These are phyloP conservation scores for Diorhabda sublineata DNA, from an alignment of 1,140 invertebrate species.

Conservation along the genomic window DNA sequence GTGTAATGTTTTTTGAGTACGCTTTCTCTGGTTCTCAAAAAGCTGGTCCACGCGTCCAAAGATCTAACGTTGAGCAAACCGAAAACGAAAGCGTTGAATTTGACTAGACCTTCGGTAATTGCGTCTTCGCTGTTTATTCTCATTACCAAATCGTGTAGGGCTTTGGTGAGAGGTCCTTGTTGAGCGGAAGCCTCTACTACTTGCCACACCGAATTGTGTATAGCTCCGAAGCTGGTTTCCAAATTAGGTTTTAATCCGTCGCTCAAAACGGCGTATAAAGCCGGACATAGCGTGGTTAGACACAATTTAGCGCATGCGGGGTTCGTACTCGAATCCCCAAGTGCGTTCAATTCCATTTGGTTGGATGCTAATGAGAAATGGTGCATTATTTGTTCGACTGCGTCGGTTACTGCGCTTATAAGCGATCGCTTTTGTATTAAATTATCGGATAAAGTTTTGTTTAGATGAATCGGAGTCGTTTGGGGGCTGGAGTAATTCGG, in stretches of 20 bases:
- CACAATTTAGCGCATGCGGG: slow-evolving; percentile 66
- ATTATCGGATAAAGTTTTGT: slow-evolving; percentile 46
- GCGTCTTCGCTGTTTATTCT: slow-evolving; percentile 80
- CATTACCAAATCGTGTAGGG: slow-evolving; percentile 80
- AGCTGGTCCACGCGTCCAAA: slow-evolving; percentile 81
- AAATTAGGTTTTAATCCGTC: slow-evolving; percentile 77
- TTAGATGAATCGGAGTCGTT: slow-evolving; percentile 37
- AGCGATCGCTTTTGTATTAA: slow-evolving; percentile 47
- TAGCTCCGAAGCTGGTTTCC: slow-evolving; percentile 80
- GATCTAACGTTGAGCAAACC: slow-evolving; percentile 79
- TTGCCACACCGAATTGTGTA: slow-evolving; percentile 86
- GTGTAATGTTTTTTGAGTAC: slow-evolving; percentile 78
- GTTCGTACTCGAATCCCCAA: slow-evolving; percentile 55
- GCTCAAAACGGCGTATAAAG: slow-evolving; percentile 77
- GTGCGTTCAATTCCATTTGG: slow-evolving; percentile 52
- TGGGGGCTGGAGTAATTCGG: slow-evolving; percentile 55
- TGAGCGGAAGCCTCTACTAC: slow-evolving; percentile 83
- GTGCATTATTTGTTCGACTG: slow-evolving; percentile 62
- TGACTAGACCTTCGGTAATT: slow-evolving; percentile 77
- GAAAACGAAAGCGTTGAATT: slow-evolving; percentile 87
- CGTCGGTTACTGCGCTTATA: slow-evolving; percentile 61
- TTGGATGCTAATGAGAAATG: slow-evolving; percentile 55
- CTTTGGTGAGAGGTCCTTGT: slow-evolving; percentile 77
- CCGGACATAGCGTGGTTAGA: slow-evolving; percentile 71
- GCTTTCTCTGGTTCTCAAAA: slow-evolving; percentile 74